A percentile compares a stretch with the other conserved stretches of the same genome.
Evolutionary conservation across 2,888 invertebrate genomes (phyloP).

Genomic region (Mimumesa dahlbomi): DNA sequence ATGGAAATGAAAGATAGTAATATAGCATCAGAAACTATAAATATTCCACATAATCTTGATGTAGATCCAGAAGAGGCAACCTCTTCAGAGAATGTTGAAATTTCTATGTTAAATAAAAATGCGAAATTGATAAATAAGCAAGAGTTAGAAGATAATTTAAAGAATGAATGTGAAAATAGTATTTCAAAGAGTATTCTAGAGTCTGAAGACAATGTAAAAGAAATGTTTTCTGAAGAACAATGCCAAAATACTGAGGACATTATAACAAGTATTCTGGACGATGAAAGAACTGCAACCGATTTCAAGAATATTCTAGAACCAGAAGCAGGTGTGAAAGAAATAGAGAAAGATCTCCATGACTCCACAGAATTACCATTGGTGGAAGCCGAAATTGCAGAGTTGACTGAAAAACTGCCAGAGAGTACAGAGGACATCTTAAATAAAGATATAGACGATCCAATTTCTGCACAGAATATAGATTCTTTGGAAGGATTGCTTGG

Average conservation of each 20-base stretch:
- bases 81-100: not conserved
- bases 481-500: slow-evolving; percentile 62
- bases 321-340: slow-evolving; percentile 45
- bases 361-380: slow-evolving; percentile 37
- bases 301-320: slow-evolving; percentile 60
- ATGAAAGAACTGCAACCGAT: slow-evolving; percentile 48
- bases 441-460: slow-evolving; percentile 59
- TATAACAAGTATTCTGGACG: slow-evolving; percentile 56
- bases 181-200: slow-evolving; percentile 48
- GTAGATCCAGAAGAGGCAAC: not conserved
- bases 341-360: slow-evolving; percentile 30
- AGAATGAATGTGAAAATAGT: slow-evolving; percentile 9
- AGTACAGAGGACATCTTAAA: slow-evolving; percentile 53
- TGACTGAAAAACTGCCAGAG: slow-evolving; percentile 53
- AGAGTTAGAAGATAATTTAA: slow-evolving; percentile 28
- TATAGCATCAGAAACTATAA: slow-evolving; percentile 6
- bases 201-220: slow-evolving; percentile 29
- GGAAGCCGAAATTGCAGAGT: slow-evolving; percentile 37
- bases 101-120: not conserved
- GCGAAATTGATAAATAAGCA: slow-evolving; percentile 5
- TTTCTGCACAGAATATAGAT: slow-evolving; percentile 57
- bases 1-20: slow-evolving; percentile 10
- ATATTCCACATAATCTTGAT: no score
- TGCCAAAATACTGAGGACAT: slow-evolving; percentile 60
- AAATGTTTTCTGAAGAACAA: slow-evolving; percentile 61